phyloP scores from a whole-genome alignment of 2,113 vertebrate species.

The Lampris incognitus region DNA sequence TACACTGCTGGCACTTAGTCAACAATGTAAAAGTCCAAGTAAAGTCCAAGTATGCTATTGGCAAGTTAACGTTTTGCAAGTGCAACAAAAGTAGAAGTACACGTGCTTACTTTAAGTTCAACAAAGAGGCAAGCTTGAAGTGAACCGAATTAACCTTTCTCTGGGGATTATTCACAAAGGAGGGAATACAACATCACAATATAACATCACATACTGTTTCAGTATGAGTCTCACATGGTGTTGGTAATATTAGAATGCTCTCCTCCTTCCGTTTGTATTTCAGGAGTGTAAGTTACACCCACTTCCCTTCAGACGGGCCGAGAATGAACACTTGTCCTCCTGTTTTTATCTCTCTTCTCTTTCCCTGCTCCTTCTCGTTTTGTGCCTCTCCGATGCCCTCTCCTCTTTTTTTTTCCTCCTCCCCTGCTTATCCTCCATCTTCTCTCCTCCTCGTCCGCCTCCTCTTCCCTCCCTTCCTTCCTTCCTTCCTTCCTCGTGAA shows the following conservation, averaged over 20 bases:
- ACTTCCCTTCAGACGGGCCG: conserved; percentile 41
- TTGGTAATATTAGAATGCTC: conserved; percentile 62
- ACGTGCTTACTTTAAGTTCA: no score
- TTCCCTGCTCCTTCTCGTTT: conserved; percentile 81
- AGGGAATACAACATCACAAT: no score
- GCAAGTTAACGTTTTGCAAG: no score
- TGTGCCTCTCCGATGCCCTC: conserved; percentile 60
- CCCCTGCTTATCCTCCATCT: neutral
- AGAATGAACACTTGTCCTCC: conserved; percentile 25
- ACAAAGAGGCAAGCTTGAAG: neutral
- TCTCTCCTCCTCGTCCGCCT: neutral
- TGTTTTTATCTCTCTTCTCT: conserved; percentile 50
- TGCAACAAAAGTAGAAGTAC: no score
- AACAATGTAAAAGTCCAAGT: no score
- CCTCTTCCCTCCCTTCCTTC: neutral
- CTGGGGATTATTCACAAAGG: no score
- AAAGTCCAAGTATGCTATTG: no score
- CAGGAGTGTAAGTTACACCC: conserved; percentile 59
- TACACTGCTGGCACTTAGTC: no score
- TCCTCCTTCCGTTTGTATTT: conserved; percentile 73
- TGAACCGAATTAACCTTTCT: neutral
- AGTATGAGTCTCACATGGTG: neutral
- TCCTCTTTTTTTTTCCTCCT: neutral
- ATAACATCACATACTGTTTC: no score
- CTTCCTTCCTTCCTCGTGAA: neutral